Conservation (phyloP, 2,888 invertebrate genomes). For the Clusia tigrina region DNA sequence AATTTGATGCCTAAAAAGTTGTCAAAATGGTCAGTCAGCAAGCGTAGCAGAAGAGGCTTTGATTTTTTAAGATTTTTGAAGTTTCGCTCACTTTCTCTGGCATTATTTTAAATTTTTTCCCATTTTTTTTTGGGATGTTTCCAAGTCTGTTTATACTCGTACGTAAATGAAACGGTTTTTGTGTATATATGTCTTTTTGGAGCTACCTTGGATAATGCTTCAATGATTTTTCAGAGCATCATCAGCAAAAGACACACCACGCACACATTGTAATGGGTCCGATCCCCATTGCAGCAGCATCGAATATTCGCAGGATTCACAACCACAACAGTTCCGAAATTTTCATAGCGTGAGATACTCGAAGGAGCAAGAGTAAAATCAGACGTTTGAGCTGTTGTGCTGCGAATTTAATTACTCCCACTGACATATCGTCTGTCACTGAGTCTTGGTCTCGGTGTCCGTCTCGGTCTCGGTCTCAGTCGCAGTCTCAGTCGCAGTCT, state of each 20-base stretch:
- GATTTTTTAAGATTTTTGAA: slow-evolving; percentile 42
- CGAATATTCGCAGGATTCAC: background rate
- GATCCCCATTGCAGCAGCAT: background rate
- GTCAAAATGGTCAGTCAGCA: slow-evolving; percentile 36
- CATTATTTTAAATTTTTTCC: slow-evolving; percentile 27
- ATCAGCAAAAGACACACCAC: no score
- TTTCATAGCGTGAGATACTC: slow-evolving; percentile 4
- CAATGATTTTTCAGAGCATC: background rate
- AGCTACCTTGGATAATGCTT: background rate
- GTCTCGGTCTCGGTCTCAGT: slow-evolving; percentile 18
- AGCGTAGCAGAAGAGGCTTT: slow-evolving; percentile 40
- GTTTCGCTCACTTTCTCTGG: slow-evolving; percentile 12
- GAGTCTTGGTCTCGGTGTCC: background rate
- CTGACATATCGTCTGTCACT: slow-evolving; percentile 1
- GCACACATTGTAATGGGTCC: no score
- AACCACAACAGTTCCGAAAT: no score
- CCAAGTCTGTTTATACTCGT: slow-evolving; percentile 12
- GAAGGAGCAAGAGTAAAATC: background rate
- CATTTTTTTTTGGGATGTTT: slow-evolving; percentile 11
- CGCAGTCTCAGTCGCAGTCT: no score
- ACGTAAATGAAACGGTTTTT: slow-evolving; percentile 8
- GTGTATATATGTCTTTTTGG: slow-evolving; percentile 22
- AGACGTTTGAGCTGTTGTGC: background rate
- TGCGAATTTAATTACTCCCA: background rate
- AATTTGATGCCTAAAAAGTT: slow-evolving; percentile 50